Evolutionary conservation across 2,113 vertebrate species (phyloP).

Genomic region (Rousettus leschenaultii): DNA sequence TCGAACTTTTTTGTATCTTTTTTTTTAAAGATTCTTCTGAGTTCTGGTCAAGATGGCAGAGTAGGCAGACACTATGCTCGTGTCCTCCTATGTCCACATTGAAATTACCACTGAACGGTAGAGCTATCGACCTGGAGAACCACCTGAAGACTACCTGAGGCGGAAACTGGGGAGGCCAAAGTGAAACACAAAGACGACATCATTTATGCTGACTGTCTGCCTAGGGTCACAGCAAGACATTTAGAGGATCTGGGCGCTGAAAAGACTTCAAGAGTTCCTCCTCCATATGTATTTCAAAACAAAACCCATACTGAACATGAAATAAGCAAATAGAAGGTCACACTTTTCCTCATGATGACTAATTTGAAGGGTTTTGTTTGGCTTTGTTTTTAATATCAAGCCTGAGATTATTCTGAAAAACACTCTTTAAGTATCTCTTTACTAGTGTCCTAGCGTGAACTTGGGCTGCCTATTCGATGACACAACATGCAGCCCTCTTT

Average conservation of each 20-base stretch:
- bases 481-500: neutral
- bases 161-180: neutral
- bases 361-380: neutral
- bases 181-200: neutral
- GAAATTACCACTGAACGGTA: too few species aligned
- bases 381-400: neutral
- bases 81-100: too few species aligned
- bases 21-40: too few species aligned
- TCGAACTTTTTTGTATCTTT: neutral
- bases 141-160: too few species aligned
- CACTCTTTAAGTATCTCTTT: neutral
- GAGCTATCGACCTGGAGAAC: too few species aligned
- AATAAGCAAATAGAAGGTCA: neutral
- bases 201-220: neutral
- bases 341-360: neutral
- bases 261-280: neutral
- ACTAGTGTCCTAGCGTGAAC: neutral
- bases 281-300: neutral
- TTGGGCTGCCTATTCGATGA: neutral
- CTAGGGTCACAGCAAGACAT: neutral
- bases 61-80: too few species aligned
- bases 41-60: too few species aligned
- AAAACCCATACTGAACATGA: neutral
- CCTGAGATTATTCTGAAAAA: neutral
- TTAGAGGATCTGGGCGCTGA: neutral